Base-by-base conservation (phyloP, 2,888 invertebrate genomes). In the Blastobasis lacticolella region DNA sequence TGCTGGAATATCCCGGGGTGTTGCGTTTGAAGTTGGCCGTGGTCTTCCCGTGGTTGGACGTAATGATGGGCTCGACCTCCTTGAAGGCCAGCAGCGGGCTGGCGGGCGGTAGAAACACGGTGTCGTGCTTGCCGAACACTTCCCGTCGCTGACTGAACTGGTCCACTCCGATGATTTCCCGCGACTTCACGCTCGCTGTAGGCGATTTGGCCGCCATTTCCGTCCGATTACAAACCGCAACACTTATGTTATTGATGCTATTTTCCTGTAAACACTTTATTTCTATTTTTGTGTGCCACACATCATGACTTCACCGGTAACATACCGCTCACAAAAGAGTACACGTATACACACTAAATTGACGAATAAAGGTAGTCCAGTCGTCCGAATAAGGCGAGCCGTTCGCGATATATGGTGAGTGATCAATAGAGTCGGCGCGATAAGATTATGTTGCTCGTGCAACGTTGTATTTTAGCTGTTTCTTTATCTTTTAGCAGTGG, bases 231-330 rank as follows among this genome's bases (percentile, higher is more conserved):
- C 76, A 85, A 81, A 86, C 87, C 85, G 81, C 86, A 84, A 78
- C 84, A 84, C 84, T 84, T 68, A 78, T 81, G 79, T 81, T 80
- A 82, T 84, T 83, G 78, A 82, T 78, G 79, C 78, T 82, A 80
- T 85, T 86, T 88, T 86, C 86, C 85, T 82, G 82, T 78, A 80
- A 81, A 80, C 83, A 81, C 78, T 74, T 75, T 81, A 67, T 72
- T 78, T 86, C 87, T 86, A 86, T 88, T 88, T 86, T 74, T 65
- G 84, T 73, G 73, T 78, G 68, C 71, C 81, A 72, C 86, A 84
- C 86, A 84, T 85, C 80, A 87, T 86, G 85, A 85, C 78, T 85
- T 85, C 85, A 84, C 81, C 78, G 81, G 82, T 81, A 81, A 75
- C 86, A 83, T 83, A 80, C 80, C 81, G 78, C 66, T 72, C 75